A percentile compares a stretch with the other conserved stretches of the same genome.
Conservation (phyloP, 1,140 invertebrate species). For the Bombus confusus region DNA sequence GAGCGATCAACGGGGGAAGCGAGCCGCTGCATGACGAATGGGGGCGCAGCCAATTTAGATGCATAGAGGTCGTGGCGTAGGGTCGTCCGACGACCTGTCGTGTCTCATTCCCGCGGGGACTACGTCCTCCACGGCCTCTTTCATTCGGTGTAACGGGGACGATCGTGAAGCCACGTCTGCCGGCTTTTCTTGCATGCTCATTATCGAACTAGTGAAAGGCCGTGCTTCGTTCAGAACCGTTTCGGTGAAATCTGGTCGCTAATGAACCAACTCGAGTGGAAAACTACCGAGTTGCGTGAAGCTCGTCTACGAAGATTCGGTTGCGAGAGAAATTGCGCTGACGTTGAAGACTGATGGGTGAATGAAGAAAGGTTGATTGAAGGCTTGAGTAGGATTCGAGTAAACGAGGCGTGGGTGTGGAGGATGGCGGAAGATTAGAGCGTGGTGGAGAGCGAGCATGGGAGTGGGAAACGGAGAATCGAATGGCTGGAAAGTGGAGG, state of each 20-base stretch:
- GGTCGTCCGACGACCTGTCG: constrained; percentile 62
- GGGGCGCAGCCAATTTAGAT: constrained; percentile 63
- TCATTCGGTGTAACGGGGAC: constrained; percentile 44
- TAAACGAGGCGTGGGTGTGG: constrained; percentile 12
- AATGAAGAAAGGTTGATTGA: constrained; percentile 3
- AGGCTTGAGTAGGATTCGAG: not conserved
- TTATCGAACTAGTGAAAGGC: constrained; percentile 38
- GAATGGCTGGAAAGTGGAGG: not conserved
- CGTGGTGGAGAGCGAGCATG: not conserved
- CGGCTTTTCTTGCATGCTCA: constrained; percentile 10
- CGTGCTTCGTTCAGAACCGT: not conserved
- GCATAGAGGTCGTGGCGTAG: constrained; percentile 60
- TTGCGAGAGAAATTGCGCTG: not conserved
- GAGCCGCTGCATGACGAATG: constrained; percentile 59
- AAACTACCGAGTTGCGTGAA: not conserved
- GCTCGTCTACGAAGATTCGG: not conserved
- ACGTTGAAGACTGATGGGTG: not conserved
- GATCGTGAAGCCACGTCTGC: constrained; percentile 16
- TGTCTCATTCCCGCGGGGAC: constrained; percentile 54
- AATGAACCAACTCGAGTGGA: constrained; percentile 5
- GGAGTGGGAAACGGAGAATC: not conserved
- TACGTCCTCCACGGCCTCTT: constrained; percentile 30
- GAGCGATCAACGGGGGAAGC: constrained; percentile 54
- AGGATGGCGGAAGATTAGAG: not conserved
- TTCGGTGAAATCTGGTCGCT: constrained; percentile 8